Conservation (phyloP, 2,797 vertebrate genomes). For the Myripristis murdjan region DNA sequence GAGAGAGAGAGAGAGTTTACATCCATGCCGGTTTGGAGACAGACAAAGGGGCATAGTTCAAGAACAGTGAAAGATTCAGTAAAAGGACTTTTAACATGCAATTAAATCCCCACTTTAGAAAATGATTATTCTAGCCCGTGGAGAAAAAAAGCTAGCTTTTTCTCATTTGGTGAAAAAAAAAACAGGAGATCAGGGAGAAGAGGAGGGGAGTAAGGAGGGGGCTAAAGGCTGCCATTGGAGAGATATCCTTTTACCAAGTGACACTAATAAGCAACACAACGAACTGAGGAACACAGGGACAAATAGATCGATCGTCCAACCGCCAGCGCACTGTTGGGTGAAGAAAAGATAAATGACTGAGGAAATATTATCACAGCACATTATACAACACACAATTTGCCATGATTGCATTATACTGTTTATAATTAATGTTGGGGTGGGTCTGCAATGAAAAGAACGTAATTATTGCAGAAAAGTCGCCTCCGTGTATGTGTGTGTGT, state of each 20-base stretch:
- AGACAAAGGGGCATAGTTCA: slow-evolving; percentile 77
- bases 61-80: slow-evolving; percentile 71
- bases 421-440: slow-evolving; percentile 72
- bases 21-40: slow-evolving; percentile 57
- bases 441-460: slow-evolving; percentile 65
- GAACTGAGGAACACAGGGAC: slow-evolving; percentile 49
- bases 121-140: slow-evolving; percentile 63
- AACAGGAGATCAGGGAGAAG: slow-evolving; percentile 32
- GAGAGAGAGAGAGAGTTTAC: slow-evolving; percentile 50
- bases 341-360: slow-evolving; percentile 61
- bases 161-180: slow-evolving; percentile 44
- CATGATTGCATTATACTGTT: slow-evolving; percentile 69
- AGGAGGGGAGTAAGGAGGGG: slow-evolving; percentile 21
- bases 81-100: slow-evolving; percentile 75
- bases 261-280: slow-evolving; percentile 64
- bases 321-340: slow-evolving; percentile 13
- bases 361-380: slow-evolving; percentile 68
- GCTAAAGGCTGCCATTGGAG: slow-evolving; percentile 49
- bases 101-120: slow-evolving; percentile 77
- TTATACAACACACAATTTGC: slow-evolving; percentile 56
- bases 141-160: slow-evolving; percentile 61
- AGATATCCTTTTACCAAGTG: slow-evolving; percentile 59
- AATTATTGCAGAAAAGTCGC: slow-evolving; percentile 65
- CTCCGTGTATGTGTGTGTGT: slow-evolving; percentile 5
- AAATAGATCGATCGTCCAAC: slow-evolving; percentile 60